These are phyloP conservation scores for Parotia lawesii DNA, from an alignment of 2,113 vertebrate species.

Conservation along the genomic window DNA sequence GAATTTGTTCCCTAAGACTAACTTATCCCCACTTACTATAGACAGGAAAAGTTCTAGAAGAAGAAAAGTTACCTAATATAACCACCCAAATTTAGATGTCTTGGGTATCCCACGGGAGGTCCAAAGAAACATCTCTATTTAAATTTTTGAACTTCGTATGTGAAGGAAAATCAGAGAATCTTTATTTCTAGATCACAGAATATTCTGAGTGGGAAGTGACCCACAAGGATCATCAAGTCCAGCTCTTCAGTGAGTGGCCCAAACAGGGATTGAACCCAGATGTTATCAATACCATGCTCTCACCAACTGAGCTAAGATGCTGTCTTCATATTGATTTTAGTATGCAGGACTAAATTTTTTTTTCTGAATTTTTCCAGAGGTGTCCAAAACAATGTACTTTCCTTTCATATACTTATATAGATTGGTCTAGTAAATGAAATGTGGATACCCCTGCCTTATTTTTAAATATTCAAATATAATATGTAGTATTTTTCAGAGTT, in stretches of 20 bases:
- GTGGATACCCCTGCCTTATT: background rate
- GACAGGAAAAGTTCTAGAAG: background rate
- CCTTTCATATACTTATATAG: background rate
- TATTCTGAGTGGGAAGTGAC: background rate
- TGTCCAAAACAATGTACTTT: background rate
- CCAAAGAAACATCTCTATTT: background rate
- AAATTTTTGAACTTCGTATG: background rate
- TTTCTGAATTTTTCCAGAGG: background rate
- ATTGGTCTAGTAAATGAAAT: background rate
- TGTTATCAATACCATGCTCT: background rate
- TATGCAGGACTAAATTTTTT: background rate
- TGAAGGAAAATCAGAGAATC: background rate
- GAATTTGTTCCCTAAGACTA: background rate
- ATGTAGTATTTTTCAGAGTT: background rate
- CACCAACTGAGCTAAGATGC: background rate
- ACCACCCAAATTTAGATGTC: background rate
- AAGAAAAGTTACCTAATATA: background rate
- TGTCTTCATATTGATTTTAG: background rate
- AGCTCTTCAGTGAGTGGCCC: background rate
- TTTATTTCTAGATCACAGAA: background rate
- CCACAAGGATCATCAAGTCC: background rate
- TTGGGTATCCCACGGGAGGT: background rate
- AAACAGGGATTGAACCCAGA: background rate
- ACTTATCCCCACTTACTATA: background rate
- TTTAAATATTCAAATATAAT: background rate